A percentile compares a stretch with the other conserved stretches of the same genome.
Conservation (phyloP, 2,888 invertebrate species). For the Octonoba sinensis region DNA sequence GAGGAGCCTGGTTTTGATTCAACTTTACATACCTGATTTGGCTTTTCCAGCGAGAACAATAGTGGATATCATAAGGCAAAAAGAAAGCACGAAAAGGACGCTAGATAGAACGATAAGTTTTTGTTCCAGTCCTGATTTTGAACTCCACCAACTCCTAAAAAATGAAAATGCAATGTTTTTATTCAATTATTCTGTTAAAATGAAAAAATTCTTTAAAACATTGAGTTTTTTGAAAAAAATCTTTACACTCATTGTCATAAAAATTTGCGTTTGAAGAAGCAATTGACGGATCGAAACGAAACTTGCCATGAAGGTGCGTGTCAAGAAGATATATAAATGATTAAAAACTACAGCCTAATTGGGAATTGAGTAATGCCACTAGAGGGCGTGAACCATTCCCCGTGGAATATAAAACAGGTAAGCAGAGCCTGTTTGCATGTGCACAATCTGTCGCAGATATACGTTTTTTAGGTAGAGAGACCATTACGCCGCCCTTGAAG, state of each 20-base stretch:
- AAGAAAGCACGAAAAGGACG: conserved; percentile 29
- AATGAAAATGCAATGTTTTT: not conserved
- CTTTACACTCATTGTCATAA: not conserved
- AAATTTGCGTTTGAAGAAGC: not conserved
- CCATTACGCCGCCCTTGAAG: not conserved
- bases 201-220: too few relatives aligned
- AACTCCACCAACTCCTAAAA: conserved; percentile 46
- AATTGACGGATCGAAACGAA: not conserved
- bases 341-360: not conserved
- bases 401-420: not conserved
- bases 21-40: conserved; percentile 7
- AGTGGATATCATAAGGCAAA: conserved; percentile 25
- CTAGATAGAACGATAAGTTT: conserved; percentile 30
- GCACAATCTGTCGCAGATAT: not conserved
- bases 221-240: too few relatives aligned
- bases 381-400: not conserved
- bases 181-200: not conserved
- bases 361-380: not conserved
- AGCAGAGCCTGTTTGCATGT: not conserved
- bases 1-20: too few relatives aligned
- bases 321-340: conserved; percentile 7
- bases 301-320: conserved; percentile 3
- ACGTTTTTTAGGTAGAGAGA: not conserved
- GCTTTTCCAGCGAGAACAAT: conserved; percentile 21
- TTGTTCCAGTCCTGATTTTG: conserved; percentile 41